These are phyloP conservation scores for Parnassius mnemosyne DNA, from an alignment of 2,888 invertebrate genomes.

Conservation along the genomic window DNA sequence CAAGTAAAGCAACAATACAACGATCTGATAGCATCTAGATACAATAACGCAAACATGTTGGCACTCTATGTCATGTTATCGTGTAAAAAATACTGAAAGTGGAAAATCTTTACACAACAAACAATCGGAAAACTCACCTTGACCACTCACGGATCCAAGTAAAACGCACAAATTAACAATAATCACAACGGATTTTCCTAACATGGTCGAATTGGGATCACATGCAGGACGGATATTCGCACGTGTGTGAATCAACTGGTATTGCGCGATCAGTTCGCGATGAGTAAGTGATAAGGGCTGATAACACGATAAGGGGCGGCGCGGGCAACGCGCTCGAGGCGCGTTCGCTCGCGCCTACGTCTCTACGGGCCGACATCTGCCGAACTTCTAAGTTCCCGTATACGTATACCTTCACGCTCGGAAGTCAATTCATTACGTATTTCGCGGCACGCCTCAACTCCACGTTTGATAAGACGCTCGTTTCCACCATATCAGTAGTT, in stretches of 20 bases:
- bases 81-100: background rate
- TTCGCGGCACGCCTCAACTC: constrained; percentile 16
- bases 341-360: constrained; percentile 52
- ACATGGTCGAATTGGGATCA: constrained; percentile 57
- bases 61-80: background rate
- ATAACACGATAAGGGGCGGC: constrained; percentile 63
- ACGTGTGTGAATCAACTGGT: constrained; percentile 52
- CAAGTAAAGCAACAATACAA: background rate
- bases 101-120: constrained; percentile 18
- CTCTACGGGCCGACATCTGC: constrained; percentile 62
- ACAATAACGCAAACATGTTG: background rate
- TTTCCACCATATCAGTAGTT: constrained; percentile 20
- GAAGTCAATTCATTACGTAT: constrained; percentile 18
- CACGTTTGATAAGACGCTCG: constrained; percentile 17
- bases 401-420: constrained; percentile 23
- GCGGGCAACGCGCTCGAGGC: constrained; percentile 42
- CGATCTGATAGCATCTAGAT: background rate
- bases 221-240: constrained; percentile 53
- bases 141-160: constrained; percentile 51
- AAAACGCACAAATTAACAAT: constrained; percentile 52
- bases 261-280: constrained; percentile 66
- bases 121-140: constrained; percentile 53
- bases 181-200: constrained; percentile 43
- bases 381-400: constrained; percentile 46
- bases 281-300: constrained; percentile 70